These are phyloP conservation scores for Cryptoblepharus egeriae DNA, from an alignment of 2,797 vertebrate genomes.

Conservation along the genomic window DNA sequence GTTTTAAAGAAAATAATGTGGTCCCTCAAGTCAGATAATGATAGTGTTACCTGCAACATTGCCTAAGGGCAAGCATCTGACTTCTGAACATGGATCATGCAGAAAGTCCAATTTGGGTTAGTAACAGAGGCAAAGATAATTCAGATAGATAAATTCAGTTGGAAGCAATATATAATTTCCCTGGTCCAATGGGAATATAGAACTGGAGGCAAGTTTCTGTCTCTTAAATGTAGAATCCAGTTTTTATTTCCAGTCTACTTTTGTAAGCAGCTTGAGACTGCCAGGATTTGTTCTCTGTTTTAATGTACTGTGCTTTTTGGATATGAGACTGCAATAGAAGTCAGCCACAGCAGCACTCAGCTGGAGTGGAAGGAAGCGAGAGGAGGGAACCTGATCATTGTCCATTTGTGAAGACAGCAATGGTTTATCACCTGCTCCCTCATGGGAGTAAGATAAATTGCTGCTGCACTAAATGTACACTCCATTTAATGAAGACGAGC, in stretches of 20 bases:
- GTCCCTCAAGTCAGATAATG: background rate
- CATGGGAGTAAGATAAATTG: conserved; percentile 48
- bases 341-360: background rate
- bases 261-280: background rate
- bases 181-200: too few relatives aligned
- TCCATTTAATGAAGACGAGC: conserved; percentile 67
- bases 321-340: background rate
- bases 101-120: background rate
- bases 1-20: background rate
- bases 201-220: background rate
- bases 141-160: background rate
- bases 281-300: background rate
- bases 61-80: background rate
- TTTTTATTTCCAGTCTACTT: background rate
- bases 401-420: conserved; percentile 37
- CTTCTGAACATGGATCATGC: background rate
- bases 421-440: conserved; percentile 13
- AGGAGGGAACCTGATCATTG: conserved; percentile 13
- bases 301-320: background rate
- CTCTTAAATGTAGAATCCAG: background rate
- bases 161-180: background rate
- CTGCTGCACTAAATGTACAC: conserved; percentile 43
- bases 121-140: background rate
- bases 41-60: background rate
- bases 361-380: background rate